Conservation (phyloP, 1,140 invertebrate species). For the Bombus balteatus region DNA sequence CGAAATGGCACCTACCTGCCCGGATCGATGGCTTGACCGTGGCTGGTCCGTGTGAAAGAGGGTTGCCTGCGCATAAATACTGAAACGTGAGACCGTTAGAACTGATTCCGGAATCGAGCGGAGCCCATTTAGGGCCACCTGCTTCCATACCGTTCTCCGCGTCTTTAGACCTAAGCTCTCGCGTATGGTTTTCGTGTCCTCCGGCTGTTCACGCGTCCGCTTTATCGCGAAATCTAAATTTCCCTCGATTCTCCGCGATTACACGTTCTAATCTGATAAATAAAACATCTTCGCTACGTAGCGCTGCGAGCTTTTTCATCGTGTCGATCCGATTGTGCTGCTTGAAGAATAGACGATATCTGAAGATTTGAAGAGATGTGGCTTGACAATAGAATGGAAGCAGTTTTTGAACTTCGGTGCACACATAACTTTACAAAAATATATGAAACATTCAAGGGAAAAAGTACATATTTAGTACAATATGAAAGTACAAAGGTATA, state of each 20-base stretch:
- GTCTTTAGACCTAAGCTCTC: slow-evolving; percentile 11
- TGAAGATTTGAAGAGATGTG: no score
- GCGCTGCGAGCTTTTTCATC: no score
- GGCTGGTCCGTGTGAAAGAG: slow-evolving; percentile 47
- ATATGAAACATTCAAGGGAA: no score
- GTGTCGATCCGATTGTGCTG: no score
- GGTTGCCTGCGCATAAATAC: slow-evolving; percentile 57
- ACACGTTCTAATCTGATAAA: slow-evolving; percentile 7
- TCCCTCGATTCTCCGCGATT: background rate
- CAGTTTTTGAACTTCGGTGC: no score
- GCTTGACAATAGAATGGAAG: no score
- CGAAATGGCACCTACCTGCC: slow-evolving; percentile 18
- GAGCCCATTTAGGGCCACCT: slow-evolving; percentile 61
- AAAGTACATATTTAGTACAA: no score
- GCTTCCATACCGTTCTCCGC: slow-evolving; percentile 20
- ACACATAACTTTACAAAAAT: no score
- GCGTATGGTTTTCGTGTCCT: slow-evolving; percentile 24
- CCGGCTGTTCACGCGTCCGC: background rate
- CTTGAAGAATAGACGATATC: no score
- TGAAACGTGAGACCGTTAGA: slow-evolving; percentile 60
- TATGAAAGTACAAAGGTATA: no score
- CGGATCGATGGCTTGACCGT: slow-evolving; percentile 54
- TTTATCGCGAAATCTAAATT: slow-evolving; percentile 14
- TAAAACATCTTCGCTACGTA: no score
- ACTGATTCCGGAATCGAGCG: slow-evolving; percentile 53